Conservation (phyloP, 2,797 vertebrate genomes). For the Gouania willdenowi region DNA sequence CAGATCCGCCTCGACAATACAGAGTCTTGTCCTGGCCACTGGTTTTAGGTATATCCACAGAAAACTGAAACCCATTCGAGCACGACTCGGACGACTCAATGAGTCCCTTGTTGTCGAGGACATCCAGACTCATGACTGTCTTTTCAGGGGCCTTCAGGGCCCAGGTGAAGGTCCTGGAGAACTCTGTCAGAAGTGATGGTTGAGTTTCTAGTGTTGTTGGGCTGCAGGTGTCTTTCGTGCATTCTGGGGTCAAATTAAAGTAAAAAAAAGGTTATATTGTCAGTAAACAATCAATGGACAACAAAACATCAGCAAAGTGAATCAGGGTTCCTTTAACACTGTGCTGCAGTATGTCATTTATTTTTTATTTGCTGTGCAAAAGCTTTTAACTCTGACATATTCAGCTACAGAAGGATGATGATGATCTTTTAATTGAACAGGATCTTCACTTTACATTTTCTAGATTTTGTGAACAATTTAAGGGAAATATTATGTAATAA, state of each 20-base stretch:
- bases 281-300: too few relatives aligned
- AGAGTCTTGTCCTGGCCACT: not conserved
- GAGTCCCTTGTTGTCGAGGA: slow-evolving; percentile 62
- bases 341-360: too few relatives aligned
- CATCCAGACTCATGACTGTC: slow-evolving; percentile 62
- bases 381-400: too few relatives aligned
- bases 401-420: too few relatives aligned
- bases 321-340: too few relatives aligned
- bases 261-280: not conserved
- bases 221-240: slow-evolving; percentile 63
- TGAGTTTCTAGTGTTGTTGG: slow-evolving; percentile 68
- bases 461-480: too few relatives aligned
- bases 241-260: slow-evolving; percentile 42
- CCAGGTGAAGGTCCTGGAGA: slow-evolving; percentile 79
- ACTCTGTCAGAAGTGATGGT: slow-evolving; percentile 51
- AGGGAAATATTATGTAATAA: too few relatives aligned
- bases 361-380: too few relatives aligned
- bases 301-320: too few relatives aligned
- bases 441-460: too few relatives aligned
- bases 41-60: slow-evolving; percentile 9
- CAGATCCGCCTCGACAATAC: slow-evolving; percentile 55
- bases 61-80: slow-evolving; percentile 33
- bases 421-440: too few relatives aligned
- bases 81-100: slow-evolving; percentile 60
- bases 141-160: slow-evolving; percentile 59